A percentile compares a stretch with the other conserved stretches of the same genome.
Evolutionary conservation across 2,888 invertebrate genomes (phyloP).

Genomic region (Cacoxenus indagator): DNA sequence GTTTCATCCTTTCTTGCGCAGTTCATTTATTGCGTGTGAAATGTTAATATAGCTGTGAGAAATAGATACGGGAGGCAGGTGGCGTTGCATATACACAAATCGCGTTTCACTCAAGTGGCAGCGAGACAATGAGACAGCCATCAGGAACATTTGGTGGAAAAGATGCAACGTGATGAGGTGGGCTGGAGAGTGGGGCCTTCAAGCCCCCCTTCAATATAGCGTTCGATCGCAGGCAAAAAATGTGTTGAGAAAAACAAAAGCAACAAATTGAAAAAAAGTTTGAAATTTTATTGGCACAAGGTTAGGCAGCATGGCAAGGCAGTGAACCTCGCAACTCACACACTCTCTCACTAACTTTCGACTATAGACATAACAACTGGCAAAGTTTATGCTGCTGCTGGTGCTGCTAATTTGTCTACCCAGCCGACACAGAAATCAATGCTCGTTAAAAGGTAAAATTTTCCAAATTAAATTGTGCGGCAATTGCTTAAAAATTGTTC

Average conservation of each 20-base stretch:
- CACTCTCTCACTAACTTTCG: background rate
- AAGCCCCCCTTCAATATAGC: background rate
- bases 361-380: conserved; percentile 31
- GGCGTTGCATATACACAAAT: background rate
- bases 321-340: background rate
- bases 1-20: background rate
- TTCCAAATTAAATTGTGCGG: too few species aligned
- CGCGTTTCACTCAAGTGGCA: background rate
- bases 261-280: conserved; percentile 19
- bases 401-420: conserved; percentile 3
- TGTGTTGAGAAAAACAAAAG: conserved; percentile 5
- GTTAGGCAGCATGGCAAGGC: conserved; percentile 30
- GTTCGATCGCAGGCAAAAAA: background rate
- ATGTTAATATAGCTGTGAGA: background rate
- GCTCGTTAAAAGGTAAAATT: too few species aligned
- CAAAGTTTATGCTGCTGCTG: conserved; percentile 42
- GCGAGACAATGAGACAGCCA: conserved; percentile 18
- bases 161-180: background rate
- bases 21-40: background rate
- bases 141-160: too few species aligned
- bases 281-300: conserved; percentile 51
- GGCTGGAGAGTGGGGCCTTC: background rate
- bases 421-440: too few species aligned
- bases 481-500: too few species aligned
- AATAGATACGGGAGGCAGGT: conserved; percentile 11